These are phyloP conservation scores for Limonius californicus DNA, from an alignment of 1,140 invertebrate genomes.

Conservation along the genomic window DNA sequence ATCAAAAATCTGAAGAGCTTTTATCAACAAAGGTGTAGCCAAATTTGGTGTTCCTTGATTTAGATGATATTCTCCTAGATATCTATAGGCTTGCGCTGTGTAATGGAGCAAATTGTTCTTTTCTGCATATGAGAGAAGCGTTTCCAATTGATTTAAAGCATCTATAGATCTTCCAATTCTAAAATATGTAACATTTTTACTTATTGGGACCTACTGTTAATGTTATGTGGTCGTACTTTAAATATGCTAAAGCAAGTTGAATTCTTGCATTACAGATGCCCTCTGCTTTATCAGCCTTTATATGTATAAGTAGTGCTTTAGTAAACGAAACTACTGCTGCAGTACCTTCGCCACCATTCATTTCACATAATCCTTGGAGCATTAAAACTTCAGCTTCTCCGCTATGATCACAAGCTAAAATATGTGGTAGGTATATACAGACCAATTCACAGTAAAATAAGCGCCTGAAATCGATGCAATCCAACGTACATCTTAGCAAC, in stretches of 20 bases:
- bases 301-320: conserved; percentile 48
- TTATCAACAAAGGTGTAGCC: conserved; percentile 37
- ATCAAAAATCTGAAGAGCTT: conserved; percentile 38
- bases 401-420: conserved; percentile 43
- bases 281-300: conserved; percentile 43
- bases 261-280: conserved; percentile 50
- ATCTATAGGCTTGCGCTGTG: conserved; percentile 37
- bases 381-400: conserved; percentile 50
- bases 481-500: too few species aligned
- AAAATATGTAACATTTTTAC: too few species aligned
- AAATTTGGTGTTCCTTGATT: conserved; percentile 32
- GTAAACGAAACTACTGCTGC: conserved; percentile 50
- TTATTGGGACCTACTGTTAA: background rate
- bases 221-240: conserved; percentile 29
- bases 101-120: conserved; percentile 35
- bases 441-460: background rate
- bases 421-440: too few species aligned
- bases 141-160: conserved; percentile 32
- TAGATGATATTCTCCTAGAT: conserved; percentile 42
- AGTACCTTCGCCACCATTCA: conserved; percentile 48
- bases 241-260: conserved; percentile 46
- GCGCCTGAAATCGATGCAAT: too few species aligned
- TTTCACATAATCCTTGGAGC: conserved; percentile 51
- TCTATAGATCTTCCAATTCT: conserved; percentile 31
- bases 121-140: conserved; percentile 34